Conservation (phyloP, 2,797 vertebrate species). For the Hozukius guyotensis region DNA sequence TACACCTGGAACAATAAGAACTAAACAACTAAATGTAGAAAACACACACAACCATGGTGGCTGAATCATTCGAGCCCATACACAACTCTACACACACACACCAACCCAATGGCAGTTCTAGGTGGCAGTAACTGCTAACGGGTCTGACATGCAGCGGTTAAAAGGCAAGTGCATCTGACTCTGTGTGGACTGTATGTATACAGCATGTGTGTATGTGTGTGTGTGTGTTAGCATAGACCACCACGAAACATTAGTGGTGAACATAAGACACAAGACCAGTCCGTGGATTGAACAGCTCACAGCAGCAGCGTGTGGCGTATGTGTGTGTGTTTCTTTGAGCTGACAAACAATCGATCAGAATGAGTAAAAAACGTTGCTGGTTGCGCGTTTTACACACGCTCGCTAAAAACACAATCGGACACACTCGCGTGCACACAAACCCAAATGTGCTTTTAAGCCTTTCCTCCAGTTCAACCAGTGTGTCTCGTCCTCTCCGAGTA, state of each 20-base stretch:
- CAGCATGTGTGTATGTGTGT: background rate
- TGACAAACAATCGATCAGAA: conserved; percentile 47
- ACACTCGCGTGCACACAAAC: conserved; percentile 35
- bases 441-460: conserved; percentile 64
- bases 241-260: conserved; percentile 14
- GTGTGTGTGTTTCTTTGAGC: conserved; percentile 19
- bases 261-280: conserved; percentile 31
- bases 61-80: background rate
- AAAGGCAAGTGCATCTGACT: conserved; percentile 29
- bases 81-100: background rate
- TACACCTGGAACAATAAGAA: background rate
- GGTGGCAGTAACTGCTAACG: conserved; percentile 30
- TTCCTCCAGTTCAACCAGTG: background rate
- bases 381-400: conserved; percentile 44
- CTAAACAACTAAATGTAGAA: background rate
- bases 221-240: conserved; percentile 12
- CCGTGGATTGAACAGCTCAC: conserved; percentile 14
- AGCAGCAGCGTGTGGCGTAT: conserved; percentile 18
- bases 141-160: conserved; percentile 12
- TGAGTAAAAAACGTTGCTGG: conserved; percentile 76
- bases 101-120: background rate
- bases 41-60: background rate
- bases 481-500: background rate
- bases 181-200: background rate
- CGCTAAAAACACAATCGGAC: conserved; percentile 34